A percentile compares a stretch with the other conserved stretches of the same genome.
phyloP scores from a whole-genome alignment of 2,797 vertebrate genomes.

The Mus spretus region DNA sequence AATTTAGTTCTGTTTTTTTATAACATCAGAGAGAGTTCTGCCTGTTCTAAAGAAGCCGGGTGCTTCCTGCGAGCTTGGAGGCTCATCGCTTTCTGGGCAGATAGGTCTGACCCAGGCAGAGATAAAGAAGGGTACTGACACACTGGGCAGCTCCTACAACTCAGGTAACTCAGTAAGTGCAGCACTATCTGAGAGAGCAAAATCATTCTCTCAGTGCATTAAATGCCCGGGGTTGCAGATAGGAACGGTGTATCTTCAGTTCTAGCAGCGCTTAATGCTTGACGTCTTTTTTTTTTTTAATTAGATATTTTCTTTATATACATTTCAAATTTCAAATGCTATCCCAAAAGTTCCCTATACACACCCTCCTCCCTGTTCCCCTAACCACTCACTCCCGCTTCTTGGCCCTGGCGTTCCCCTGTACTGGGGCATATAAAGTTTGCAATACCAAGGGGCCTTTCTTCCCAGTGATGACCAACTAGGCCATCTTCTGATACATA shows the following conservation, averaged over 20 bases:
- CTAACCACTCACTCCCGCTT: no score
- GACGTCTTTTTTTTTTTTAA: not conserved
- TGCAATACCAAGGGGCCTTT: no score
- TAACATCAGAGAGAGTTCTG: slow-evolving; percentile 48
- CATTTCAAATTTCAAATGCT: no score
- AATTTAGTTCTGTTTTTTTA: slow-evolving; percentile 1
- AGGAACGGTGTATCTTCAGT: not conserved
- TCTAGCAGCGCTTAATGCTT: slow-evolving; percentile 2
- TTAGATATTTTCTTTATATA: no score
- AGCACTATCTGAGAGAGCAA: slow-evolving; percentile 65
- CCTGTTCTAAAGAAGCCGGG: slow-evolving; percentile 75
- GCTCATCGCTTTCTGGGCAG: slow-evolving; percentile 35
- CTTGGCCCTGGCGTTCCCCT: no score
- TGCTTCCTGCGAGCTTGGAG: slow-evolving; percentile 56
- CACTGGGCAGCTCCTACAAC: slow-evolving; percentile 32
- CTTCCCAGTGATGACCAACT: no score
- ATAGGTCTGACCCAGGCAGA: not conserved
- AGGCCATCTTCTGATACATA: no score
- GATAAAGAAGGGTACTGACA: slow-evolving; percentile 28
- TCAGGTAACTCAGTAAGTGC: slow-evolving; percentile 69
- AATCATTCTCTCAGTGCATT: not conserved
- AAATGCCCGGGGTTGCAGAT: slow-evolving; percentile 68
- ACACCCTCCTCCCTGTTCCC: no score
- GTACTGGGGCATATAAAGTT: no score
- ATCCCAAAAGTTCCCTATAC: no score